phyloP scores from a whole-genome alignment of 2,888 invertebrate genomes.

The Chrysolina americana region DNA sequence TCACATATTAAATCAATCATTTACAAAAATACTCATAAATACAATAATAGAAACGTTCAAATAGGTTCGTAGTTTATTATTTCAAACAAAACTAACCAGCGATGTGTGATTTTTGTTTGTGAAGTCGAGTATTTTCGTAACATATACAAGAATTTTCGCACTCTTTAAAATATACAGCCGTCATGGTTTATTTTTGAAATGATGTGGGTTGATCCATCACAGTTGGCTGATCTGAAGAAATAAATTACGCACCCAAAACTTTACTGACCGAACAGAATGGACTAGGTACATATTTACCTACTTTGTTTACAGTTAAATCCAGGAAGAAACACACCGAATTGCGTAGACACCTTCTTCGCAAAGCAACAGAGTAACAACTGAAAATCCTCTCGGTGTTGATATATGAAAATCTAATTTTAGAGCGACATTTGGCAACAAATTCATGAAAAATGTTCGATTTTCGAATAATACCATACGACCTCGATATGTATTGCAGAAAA shows the following conservation, averaged over 20 bases:
- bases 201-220: conserved; percentile 11
- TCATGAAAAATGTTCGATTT: conserved; percentile 49
- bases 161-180: conserved; percentile 10
- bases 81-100: background rate
- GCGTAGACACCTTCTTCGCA: conserved; percentile 38
- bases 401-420: conserved; percentile 56
- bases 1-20: too few relatives aligned
- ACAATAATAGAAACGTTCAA: background rate
- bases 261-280: background rate
- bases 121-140: background rate
- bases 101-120: background rate
- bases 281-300: conserved; percentile 34
- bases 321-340: conserved; percentile 37
- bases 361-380: conserved; percentile 44
- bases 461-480: conserved; percentile 26
- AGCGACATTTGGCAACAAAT: conserved; percentile 54
- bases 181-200: conserved; percentile 24
- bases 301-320: conserved; percentile 21
- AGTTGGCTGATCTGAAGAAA: background rate
- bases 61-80: background rate
- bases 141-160: conserved; percentile 6
- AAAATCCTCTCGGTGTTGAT: conserved; percentile 43
- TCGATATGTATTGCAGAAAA: conserved; percentile 11
- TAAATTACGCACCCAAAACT: conserved; percentile 1
- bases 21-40: too few relatives aligned